Conservation (phyloP, 2,888 invertebrate genomes). For the Aspidapion aeneum region DNA sequence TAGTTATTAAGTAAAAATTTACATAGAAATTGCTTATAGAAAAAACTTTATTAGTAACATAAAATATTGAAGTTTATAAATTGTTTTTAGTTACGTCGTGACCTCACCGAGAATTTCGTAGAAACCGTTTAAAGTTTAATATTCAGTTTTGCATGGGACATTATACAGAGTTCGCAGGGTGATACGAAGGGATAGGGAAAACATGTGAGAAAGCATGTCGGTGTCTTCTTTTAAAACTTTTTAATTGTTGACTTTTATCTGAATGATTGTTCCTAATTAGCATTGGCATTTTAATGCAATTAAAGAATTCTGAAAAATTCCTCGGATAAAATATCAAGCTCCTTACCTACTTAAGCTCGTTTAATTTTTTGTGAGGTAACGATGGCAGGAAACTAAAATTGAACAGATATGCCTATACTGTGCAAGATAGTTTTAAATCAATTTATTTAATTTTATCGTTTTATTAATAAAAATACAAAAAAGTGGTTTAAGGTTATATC, state of each 20-base stretch:
- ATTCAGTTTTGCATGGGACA: not conserved
- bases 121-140: not conserved
- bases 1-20: slow-evolving; percentile 2
- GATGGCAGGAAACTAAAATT: not conserved
- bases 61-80: not conserved
- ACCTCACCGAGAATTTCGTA: slow-evolving; percentile 1
- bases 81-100: not conserved
- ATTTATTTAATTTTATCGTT: not conserved
- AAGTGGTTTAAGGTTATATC: not conserved
- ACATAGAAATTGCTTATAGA: slow-evolving; percentile 1
- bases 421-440: not conserved
- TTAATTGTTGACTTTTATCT: not conserved
- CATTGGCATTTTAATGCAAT: slow-evolving; percentile 10
- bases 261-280: slow-evolving; percentile 1
- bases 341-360: not conserved
- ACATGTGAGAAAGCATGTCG: not conserved
- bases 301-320: slow-evolving; percentile 12
- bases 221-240: not conserved
- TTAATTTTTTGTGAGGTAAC: not conserved
- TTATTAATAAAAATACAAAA: not conserved
- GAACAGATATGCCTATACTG: not conserved
- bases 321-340: not conserved
- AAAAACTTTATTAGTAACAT: slow-evolving; percentile 1
- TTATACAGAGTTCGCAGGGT: not conserved
- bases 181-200: no score